A percentile compares a stretch with the other conserved stretches of the same genome.
Evolutionary conservation across 2,113 vertebrate species (phyloP).

Genomic region (rat (Rattus norvegicus)): DNA sequence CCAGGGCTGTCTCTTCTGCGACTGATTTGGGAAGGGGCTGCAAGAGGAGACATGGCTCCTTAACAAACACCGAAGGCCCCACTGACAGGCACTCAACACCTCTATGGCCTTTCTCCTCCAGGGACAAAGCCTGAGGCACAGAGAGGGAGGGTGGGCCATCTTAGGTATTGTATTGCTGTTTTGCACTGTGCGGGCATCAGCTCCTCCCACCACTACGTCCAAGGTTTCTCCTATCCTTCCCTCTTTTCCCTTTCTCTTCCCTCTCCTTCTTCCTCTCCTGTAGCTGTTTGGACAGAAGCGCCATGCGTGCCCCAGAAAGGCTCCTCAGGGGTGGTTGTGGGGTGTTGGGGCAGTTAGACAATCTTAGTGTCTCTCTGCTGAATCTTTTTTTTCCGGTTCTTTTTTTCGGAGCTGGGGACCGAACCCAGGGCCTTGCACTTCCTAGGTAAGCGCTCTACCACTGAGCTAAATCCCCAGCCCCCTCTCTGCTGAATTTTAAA

Average conservation of each 20-base stretch:
- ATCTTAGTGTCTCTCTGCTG: background rate
- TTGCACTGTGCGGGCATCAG: too few species aligned
- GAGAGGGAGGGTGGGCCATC: background rate
- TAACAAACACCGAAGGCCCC: background rate
- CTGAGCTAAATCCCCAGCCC: too few species aligned
- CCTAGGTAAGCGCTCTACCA: too few species aligned
- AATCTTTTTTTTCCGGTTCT: too few species aligned
- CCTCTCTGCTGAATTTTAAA: background rate
- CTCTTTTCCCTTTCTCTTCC: background rate
- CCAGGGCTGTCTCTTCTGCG: rapidly evolving
- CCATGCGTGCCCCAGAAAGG: background rate
- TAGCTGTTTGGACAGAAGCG: background rate
- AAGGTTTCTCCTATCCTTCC: too few species aligned
- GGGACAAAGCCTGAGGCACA: background rate
- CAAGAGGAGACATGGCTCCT: rapidly evolving
- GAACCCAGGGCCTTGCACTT: too few species aligned
- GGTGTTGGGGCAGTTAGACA: background rate
- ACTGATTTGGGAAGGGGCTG: background rate
- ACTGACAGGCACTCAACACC: too few species aligned
- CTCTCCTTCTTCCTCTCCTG: background rate
- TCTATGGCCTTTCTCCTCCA: background rate
- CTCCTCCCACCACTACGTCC: background rate
- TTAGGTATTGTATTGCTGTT: background rate
- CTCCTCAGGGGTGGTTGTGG: rapidly evolving
- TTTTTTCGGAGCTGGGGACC: too few species aligned